phyloP scores from a whole-genome alignment of 1,140 invertebrate species.

The Pseudomyrmex flavicornis region DNA sequence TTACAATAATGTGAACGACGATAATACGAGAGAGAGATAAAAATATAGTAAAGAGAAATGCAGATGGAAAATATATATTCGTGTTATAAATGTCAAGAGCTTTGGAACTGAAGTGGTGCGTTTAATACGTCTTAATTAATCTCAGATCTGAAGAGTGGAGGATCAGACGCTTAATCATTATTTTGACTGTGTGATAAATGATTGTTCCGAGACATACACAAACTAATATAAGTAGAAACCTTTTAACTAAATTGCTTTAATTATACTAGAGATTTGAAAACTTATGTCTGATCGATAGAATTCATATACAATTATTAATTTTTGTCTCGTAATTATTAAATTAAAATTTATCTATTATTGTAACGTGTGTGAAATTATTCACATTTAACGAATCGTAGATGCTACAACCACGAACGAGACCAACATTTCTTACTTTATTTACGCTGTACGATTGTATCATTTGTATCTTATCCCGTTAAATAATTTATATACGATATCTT shows the following conservation, averaged over 20 bases:
- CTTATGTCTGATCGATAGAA: not conserved
- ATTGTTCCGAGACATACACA: not conserved
- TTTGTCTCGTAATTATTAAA: not conserved
- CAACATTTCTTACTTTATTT: not conserved
- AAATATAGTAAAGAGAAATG: no score
- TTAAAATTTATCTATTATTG: not conserved
- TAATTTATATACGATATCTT: slow-evolving; percentile 10
- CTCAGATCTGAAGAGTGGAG: no score
- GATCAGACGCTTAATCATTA: no score
- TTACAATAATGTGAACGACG: no score
- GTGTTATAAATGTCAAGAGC: no score
- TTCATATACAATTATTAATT: no score
- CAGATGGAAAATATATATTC: no score
- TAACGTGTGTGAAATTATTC: not conserved
- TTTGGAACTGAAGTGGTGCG: no score
- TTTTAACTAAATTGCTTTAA: slow-evolving; percentile 2
- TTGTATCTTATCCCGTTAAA: not conserved
- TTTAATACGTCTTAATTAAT: no score
- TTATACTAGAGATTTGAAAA: not conserved
- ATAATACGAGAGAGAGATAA: no score
- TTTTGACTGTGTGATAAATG: not conserved
- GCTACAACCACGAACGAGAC: not conserved
- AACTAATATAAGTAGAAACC: not conserved
- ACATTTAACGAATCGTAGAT: not conserved
- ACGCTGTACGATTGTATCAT: not conserved